Conservation (phyloP, 1,140 invertebrate species). For the Mycetomoellerius zeteki region DNA sequence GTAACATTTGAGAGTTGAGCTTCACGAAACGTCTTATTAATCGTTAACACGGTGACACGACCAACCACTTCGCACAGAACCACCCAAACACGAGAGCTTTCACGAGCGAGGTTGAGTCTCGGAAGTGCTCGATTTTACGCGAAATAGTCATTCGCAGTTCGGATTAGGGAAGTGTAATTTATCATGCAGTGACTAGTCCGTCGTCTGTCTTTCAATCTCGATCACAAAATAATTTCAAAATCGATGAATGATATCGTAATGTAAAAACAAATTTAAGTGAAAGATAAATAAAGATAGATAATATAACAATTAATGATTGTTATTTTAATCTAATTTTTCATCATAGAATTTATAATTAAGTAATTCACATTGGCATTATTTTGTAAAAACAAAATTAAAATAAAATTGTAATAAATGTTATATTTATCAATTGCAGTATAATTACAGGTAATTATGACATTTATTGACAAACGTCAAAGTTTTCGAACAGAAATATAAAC, state of each 20-base stretch:
- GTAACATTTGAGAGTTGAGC: background rate
- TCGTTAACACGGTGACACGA: conserved; percentile 57
- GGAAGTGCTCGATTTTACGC: conserved; percentile 61
- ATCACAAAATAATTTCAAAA: conserved; percentile 49
- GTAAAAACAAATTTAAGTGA: background rate
- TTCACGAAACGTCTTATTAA: conserved; percentile 56
- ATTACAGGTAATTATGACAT: conserved; percentile 1
- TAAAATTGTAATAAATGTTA: conserved; percentile 12
- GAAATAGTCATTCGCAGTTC: conserved; percentile 61
- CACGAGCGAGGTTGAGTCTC: conserved; percentile 45
- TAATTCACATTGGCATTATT: background rate
- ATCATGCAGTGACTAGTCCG: conserved; percentile 59
- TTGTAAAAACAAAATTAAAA: background rate
- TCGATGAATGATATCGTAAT: conserved; percentile 15
- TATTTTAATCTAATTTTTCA: background rate
- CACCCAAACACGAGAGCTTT: conserved; percentile 48
- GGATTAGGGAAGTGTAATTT: conserved; percentile 49
- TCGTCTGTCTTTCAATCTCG: conserved; percentile 30
- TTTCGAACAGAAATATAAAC: background rate
- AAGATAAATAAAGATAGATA: background rate
- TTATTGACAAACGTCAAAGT: conserved; percentile 6
- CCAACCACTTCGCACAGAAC: conserved; percentile 40
- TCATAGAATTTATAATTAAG: background rate
- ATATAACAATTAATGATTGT: background rate
- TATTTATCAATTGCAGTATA: background rate